phyloP scores from a whole-genome alignment of 2,888 invertebrate genomes.

The Zaprionus bogoriensis region DNA sequence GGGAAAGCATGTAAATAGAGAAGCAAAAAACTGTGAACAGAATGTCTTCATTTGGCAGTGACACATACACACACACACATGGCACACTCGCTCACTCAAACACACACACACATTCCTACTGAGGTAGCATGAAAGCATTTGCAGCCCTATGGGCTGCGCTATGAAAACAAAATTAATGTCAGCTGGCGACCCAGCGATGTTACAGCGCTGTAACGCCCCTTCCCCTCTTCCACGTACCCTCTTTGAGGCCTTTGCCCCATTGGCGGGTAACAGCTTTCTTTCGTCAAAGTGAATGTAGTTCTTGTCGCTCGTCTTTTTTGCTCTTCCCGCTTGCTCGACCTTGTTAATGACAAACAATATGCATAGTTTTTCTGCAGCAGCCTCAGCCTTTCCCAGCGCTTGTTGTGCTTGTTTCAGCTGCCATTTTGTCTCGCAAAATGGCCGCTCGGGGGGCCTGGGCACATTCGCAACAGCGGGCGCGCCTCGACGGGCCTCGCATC shows the following conservation, averaged over 20 bases:
- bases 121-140: slow-evolving; percentile 11
- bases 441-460: slow-evolving; percentile 41
- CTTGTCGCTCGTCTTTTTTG: slow-evolving; percentile 27
- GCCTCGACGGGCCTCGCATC: slow-evolving; percentile 15
- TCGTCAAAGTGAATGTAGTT: slow-evolving; percentile 68
- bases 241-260: background rate
- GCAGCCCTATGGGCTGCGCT: slow-evolving; percentile 42
- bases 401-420: slow-evolving; percentile 48
- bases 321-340: slow-evolving; percentile 42
- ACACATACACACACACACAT: slow-evolving; percentile 12
- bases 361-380: slow-evolving; percentile 58
- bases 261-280: slow-evolving; percentile 53
- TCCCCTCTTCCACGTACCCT: no score
- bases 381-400: slow-evolving; percentile 9
- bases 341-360: slow-evolving; percentile 77
- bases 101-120: background rate
- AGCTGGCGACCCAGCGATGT: slow-evolving; percentile 42
- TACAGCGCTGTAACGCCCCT: background rate
- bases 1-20: slow-evolving; percentile 26
- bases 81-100: background rate
- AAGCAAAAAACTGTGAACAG: slow-evolving; percentile 41
- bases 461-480: slow-evolving; percentile 59
- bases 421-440: slow-evolving; percentile 52
- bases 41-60: slow-evolving; percentile 68
- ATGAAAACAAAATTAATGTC: slow-evolving; percentile 76